Evolutionary conservation across 2,888 invertebrate species (phyloP), one percentile per base, ranked within the genome.

Genomic region (Furcula furcula): DNA sequence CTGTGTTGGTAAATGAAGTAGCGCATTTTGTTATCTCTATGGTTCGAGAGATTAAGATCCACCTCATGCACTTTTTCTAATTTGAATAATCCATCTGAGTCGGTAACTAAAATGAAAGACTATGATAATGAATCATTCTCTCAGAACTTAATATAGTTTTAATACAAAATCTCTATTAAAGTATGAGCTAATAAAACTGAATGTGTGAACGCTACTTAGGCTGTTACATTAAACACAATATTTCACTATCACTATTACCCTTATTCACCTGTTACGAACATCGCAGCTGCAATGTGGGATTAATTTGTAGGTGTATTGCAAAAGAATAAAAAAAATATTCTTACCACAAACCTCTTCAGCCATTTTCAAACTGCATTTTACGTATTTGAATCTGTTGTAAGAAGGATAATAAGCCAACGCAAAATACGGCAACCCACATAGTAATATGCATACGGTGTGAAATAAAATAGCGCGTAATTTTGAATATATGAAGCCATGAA

Each of bases 321-420:
- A 19, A 63, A 40, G 80, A 83, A 16, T 42, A 50, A 45, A 50
- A 34, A 28, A 7, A 9, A 4, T 21, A 7, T 11, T 9, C 82
- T 82, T 77, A 92, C 92, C 81, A 65, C 91, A 89, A 57, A 92
- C 73, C 44, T 89, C 67, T 37, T 90, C 76, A 57, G 92, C 92
- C 59, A 64, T 69, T 69, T 80, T 85, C 64, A 92, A 82, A 58
- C 90, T 81, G 77, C 90, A 90, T 78, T 83, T 89, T 60, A 76
- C 64, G 65, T 90, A 91, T 69, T 90, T 90, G 39, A 86, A 74
- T 40, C 84, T 72, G 61, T 87, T 88, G 67, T 82, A 84, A 31
- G 80, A 78, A n/a, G 91, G 90, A 75, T 88, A 90, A 76, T 91
- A 91, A 46, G 82, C 82, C 40, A 90, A 74, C 39, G 90, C 68